Percentiles rank a stretch among this genome's conserved stretches.
Evolutionary conservation across 2,888 invertebrate species (phyloP).

Genomic region (Brachynemurus nebulosus): DNA sequence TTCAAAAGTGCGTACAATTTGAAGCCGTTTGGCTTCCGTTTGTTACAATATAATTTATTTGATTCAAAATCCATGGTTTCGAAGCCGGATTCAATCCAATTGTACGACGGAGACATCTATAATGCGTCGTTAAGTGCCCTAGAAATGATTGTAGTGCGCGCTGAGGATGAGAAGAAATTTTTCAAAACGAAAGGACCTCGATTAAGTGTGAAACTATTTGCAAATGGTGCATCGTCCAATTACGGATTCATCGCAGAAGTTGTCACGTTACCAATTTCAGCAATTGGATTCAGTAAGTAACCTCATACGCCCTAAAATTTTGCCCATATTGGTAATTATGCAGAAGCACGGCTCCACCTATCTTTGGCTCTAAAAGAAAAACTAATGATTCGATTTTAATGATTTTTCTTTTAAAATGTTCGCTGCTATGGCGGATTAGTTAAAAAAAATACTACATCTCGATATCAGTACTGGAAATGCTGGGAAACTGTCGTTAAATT

Average conservation of each 20-base stretch:
- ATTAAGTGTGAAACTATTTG: slow-evolving; percentile 80
- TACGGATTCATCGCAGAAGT: slow-evolving; percentile 97
- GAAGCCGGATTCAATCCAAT: slow-evolving; percentile 66
- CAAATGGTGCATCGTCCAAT: slow-evolving; percentile 85
- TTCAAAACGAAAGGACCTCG: slow-evolving; percentile 65
- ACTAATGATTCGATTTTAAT: too few relatives aligned
- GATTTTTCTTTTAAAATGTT: too few relatives aligned
- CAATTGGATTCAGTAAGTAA: slow-evolving; percentile 76
- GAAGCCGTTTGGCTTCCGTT: slow-evolving; percentile 78
- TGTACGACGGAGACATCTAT: slow-evolving; percentile 89
- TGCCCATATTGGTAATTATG: too few relatives aligned
- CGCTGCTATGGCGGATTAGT: too few relatives aligned
- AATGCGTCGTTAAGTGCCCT: slow-evolving; percentile 63
- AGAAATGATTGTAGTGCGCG: slow-evolving; percentile 57
- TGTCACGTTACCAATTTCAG: slow-evolving; percentile 84
- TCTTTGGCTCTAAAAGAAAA: too few relatives aligned
- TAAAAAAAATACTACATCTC: too few relatives aligned
- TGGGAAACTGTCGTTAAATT: too few relatives aligned
- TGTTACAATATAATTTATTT: slow-evolving; percentile 84
- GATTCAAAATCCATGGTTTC: slow-evolving; percentile 72
- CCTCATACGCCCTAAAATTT: too few relatives aligned
- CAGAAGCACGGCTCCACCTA: too few relatives aligned
- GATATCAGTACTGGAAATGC: too few relatives aligned
- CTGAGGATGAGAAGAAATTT: slow-evolving; percentile 55
- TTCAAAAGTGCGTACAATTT: slow-evolving; percentile 75